Evolutionary conservation across 2,113 vertebrate species (phyloP).

Genomic region (Hucho hucho): DNA sequence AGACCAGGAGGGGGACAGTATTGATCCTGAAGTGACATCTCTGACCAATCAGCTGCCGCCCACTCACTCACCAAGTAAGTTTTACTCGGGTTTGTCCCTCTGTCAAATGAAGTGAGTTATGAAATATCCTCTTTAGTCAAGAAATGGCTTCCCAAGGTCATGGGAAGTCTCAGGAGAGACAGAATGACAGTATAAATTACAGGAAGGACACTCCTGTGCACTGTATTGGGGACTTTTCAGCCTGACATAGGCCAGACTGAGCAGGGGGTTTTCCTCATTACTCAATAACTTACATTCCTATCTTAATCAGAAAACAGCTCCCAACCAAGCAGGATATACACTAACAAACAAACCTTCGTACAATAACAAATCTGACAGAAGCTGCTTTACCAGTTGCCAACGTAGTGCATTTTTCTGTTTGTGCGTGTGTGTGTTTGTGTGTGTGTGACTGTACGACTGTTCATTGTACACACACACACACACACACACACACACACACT

Average conservation of each 20-base stretch:
- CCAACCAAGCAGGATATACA: background rate
- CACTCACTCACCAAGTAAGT: slow-evolving; percentile 63
- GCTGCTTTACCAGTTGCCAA: background rate
- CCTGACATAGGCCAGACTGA: background rate
- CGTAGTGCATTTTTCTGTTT: background rate
- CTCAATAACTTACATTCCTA: slow-evolving; percentile 26
- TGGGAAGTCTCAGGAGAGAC: background rate
- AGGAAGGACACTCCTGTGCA: background rate
- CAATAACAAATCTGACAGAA: background rate
- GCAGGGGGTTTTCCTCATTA: slow-evolving; percentile 14
- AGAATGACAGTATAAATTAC: background rate
- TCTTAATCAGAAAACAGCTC: slow-evolving; percentile 1
- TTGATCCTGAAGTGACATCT: background rate
- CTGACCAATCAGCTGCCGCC: background rate
- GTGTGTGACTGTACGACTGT: background rate
- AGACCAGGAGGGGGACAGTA: background rate
- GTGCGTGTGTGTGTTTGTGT: background rate
- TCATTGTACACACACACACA: too few species aligned
- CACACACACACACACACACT: too few species aligned
- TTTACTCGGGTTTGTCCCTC: background rate
- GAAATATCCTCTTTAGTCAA: background rate
- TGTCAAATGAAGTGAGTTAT: background rate
- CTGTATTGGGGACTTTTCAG: background rate
- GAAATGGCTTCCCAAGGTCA: slow-evolving; percentile 34
- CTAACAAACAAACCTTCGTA: background rate